phyloP scores from a whole-genome alignment of 2,888 invertebrate genomes.

The Diarsia rubi region DNA sequence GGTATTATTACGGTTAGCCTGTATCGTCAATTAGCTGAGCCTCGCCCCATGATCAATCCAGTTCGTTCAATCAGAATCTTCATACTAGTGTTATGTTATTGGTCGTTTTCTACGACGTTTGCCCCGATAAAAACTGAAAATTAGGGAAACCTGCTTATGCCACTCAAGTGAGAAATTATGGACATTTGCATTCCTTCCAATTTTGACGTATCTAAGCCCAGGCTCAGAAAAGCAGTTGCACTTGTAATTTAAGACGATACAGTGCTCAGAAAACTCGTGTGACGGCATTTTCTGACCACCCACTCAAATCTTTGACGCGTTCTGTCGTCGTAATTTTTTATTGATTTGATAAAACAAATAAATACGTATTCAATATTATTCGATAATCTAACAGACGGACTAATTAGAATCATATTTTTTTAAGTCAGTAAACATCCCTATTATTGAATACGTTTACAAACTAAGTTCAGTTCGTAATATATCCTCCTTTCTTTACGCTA shows the following conservation, averaged over 20 bases:
- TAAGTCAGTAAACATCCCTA: too few species aligned
- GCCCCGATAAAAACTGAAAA: not conserved
- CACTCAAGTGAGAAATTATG: not conserved
- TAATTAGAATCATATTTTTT: too few species aligned
- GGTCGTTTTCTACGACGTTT: not conserved
- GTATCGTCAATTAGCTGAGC: not conserved
- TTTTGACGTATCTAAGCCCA: not conserved
- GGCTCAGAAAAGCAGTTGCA: not conserved
- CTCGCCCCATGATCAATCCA: not conserved
- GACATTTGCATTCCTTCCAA: not conserved
- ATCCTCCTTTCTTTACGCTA: slow-evolving; percentile 22
- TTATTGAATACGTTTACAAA: too few species aligned
- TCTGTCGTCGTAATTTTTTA: too few species aligned
- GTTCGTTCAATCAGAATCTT: not conserved
- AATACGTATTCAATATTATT: too few species aligned
- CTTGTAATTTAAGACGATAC: too few species aligned
- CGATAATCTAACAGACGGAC: too few species aligned
- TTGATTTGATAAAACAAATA: too few species aligned
- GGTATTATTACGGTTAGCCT: not conserved
- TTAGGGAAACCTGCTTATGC: not conserved
- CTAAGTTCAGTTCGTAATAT: not conserved
- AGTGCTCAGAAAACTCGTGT: too few species aligned
- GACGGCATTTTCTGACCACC: too few species aligned
- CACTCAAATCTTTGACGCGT: too few species aligned
- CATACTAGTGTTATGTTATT: not conserved